Evolutionary conservation across 2,888 invertebrate species (phyloP).

Genomic region (Nomada lathburiana): DNA sequence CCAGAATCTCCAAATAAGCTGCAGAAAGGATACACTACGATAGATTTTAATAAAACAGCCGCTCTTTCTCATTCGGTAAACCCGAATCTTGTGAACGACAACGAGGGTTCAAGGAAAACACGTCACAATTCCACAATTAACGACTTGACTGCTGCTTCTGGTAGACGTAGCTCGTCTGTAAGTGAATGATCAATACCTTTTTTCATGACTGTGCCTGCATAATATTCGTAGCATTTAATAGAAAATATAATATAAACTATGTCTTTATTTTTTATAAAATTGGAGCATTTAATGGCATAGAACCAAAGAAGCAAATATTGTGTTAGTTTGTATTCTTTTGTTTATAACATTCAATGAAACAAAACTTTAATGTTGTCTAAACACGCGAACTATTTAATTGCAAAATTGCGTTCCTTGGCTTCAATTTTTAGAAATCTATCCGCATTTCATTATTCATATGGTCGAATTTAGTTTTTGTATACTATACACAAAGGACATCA

Average conservation of each 20-base stretch:
- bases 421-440: slow-evolving; percentile 24
- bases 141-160: slow-evolving; percentile 85
- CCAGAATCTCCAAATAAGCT: slow-evolving; percentile 85
- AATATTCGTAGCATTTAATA: slow-evolving; percentile 40
- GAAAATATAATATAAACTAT: slow-evolving; percentile 24
- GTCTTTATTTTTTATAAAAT: slow-evolving; percentile 31
- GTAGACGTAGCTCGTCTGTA: slow-evolving; percentile 87
- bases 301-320: slow-evolving; percentile 46
- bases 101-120: slow-evolving; percentile 91
- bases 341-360: slow-evolving; percentile 13
- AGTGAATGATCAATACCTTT: slow-evolving; percentile 84
- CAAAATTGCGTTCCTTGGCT: slow-evolving; percentile 8
- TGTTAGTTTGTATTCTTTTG: slow-evolving; percentile 22
- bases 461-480: slow-evolving; percentile 36
- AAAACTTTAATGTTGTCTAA: neutral
- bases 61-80: slow-evolving; percentile 94
- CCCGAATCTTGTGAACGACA: slow-evolving; percentile 88
- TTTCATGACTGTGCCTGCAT: slow-evolving; percentile 43
- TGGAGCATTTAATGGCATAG: slow-evolving; percentile 15
- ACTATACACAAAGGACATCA: slow-evolving; percentile 28
- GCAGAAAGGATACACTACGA: slow-evolving; percentile 92
- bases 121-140: slow-evolving; percentile 92
- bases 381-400: slow-evolving; percentile 22
- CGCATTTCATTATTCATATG: slow-evolving; percentile 24
- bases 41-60: slow-evolving; percentile 97